Evolutionary conservation across 2,113 vertebrate genomes (phyloP), one percentile per base, ranked within the genome.

Genomic region (Microtus montanus): DNA sequence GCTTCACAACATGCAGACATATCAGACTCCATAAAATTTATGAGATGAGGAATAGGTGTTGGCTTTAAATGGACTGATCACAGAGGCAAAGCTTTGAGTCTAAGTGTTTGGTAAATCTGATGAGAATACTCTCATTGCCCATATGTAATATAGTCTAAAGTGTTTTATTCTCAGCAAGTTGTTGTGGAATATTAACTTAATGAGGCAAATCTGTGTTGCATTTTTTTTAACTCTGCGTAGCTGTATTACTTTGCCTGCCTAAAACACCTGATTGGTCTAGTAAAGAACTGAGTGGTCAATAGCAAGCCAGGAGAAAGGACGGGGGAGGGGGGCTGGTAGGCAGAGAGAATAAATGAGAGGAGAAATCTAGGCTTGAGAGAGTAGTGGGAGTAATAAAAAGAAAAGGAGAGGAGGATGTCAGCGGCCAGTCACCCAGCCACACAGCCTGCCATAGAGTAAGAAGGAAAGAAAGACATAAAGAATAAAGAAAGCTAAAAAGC

Each of bases 11-110:
- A 26, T 78, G 2, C 30, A 30, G 28, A 77, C 2, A 54, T n/a
- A 74, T 90, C 52, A 80, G 70, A 61, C 33, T 20, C 12, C 15
- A 73, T 3, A 74, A 52, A 82, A 78, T 73, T 19, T 49, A 35
- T 28, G 3, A 52, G 54, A n/a, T 66, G 54, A 92, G 73, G 38
- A 54, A 74, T n/a, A 75, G 30, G 68, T 85, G 26, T 30, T 94
- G 24, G 58, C 3, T 96, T 92, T 92, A 90, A 92, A 88, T 33
- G 12, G 73, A 78, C 12, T 82, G 61, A 92, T 13, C 47, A 74
- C 13, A 89, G n/a, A 12, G 0, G 61, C 52, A 86, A 95, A 94
- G 66, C 68, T n/a, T 87, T 58, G n/a, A 61, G 35, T 64, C 13
- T 70, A n/a, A 58, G 12, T 30, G 13, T 58, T 49, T 83, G 35